A percentile compares a stretch with the other conserved stretches of the same genome.
These are phyloP conservation scores for Harmothoe impar DNA, from an alignment of 2,888 invertebrate species.

Conservation along the genomic window DNA sequence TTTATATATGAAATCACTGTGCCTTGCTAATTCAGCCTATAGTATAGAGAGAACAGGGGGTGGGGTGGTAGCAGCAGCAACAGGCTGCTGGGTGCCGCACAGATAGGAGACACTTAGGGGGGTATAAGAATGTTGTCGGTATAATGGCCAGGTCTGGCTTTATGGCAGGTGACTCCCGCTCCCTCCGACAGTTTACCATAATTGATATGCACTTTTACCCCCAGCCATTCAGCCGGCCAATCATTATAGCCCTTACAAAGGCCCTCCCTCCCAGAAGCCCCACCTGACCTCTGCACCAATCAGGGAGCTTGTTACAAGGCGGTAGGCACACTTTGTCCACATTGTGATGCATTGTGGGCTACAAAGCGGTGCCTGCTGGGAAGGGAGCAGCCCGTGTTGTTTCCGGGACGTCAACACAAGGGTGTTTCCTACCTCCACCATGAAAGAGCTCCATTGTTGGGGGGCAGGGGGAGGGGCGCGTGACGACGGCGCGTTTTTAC, in stretches of 20 bases:
- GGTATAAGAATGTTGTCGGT: conserved; percentile 33
- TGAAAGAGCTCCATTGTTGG: background rate
- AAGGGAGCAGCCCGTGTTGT: conserved; percentile 41
- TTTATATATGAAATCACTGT: no score
- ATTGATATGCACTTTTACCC: conserved; percentile 60
- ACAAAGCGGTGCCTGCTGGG: conserved; percentile 53
- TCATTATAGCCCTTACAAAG: conserved; percentile 47
- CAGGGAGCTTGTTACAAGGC: conserved; percentile 57
- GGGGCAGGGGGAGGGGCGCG: background rate
- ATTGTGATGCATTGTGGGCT: conserved; percentile 46
- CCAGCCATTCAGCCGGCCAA: conserved; percentile 50
- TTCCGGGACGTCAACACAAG: background rate
- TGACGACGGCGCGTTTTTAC: conserved; percentile 51
- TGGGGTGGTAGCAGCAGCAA: no score
- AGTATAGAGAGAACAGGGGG: no score
- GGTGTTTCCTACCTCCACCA: background rate
- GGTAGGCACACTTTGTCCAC: conserved; percentile 60
- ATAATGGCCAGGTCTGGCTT: conserved; percentile 26
- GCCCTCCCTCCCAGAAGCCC: background rate
- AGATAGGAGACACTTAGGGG: conserved; percentile 23
- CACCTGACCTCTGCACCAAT: conserved; percentile 43
- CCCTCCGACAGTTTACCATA: conserved; percentile 53
- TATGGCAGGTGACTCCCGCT: conserved; percentile 57
- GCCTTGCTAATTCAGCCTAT: no score
- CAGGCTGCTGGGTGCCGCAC: background rate